phyloP scores from a whole-genome alignment of 1,140 invertebrate species.

The Agrypnia vestita region DNA sequence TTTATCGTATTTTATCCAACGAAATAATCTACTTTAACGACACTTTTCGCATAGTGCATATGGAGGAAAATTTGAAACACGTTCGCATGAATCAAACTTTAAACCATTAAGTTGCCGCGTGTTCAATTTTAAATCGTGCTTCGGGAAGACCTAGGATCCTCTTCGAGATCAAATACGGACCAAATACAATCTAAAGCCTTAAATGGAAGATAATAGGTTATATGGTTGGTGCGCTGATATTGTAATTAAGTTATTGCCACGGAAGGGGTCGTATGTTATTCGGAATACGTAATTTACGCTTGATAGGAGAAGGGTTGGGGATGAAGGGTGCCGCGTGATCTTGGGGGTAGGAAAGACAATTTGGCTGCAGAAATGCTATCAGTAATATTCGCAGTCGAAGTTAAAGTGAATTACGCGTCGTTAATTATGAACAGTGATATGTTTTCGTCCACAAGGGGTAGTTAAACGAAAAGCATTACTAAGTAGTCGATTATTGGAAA shows the following conservation, averaged over 20 bases:
- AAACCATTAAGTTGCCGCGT: slow-evolving; percentile 53
- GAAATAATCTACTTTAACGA: slow-evolving; percentile 39
- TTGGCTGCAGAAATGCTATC: slow-evolving; percentile 42
- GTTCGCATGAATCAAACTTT: slow-evolving; percentile 52
- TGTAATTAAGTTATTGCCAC: slow-evolving; percentile 60
- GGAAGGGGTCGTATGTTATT: slow-evolving; percentile 61
- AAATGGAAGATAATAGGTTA: slow-evolving; percentile 61
- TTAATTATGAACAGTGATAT: slow-evolving; percentile 50
- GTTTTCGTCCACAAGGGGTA: neutral
- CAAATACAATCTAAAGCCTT: slow-evolving; percentile 58
- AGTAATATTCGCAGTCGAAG: slow-evolving; percentile 53
- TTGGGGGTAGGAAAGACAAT: slow-evolving; percentile 35
- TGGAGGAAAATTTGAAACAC: slow-evolving; percentile 37
- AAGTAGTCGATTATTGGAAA: too few relatives aligned
- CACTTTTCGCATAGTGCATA: slow-evolving; percentile 32
- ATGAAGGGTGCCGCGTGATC: neutral
- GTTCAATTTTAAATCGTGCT: slow-evolving; percentile 43
- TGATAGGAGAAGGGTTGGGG: slow-evolving; percentile 47
- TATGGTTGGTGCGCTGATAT: slow-evolving; percentile 54
- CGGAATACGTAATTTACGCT: slow-evolving; percentile 57
- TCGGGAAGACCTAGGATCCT: neutral
- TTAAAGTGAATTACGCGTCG: slow-evolving; percentile 53
- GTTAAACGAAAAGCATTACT: too few relatives aligned
- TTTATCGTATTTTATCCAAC: slow-evolving; percentile 43
- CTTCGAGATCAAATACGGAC: slow-evolving; percentile 12